phyloP scores from a whole-genome alignment of 2,797 vertebrate genomes.

The Adrianichthys oophorus region DNA sequence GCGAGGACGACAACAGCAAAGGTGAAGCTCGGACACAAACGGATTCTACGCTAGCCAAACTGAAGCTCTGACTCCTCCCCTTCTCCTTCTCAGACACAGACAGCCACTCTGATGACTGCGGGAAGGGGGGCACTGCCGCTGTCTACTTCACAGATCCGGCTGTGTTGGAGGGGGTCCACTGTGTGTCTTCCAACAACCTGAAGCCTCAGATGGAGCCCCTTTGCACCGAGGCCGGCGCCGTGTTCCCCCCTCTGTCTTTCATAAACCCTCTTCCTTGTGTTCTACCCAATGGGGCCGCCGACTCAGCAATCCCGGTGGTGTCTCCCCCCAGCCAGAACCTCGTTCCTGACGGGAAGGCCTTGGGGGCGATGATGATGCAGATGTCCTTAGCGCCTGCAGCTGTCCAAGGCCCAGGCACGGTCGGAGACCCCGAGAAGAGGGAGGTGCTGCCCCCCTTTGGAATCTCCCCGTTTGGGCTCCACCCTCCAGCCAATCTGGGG shows the following conservation, averaged over 20 bases:
- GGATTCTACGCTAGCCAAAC: too few relatives aligned
- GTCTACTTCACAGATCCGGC: slow-evolving; percentile 41
- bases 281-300: slow-evolving; percentile 79
- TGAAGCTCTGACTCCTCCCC: background rate
- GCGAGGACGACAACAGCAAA: slow-evolving; percentile 90
- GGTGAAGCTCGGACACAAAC: slow-evolving; percentile 28
- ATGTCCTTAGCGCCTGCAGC: slow-evolving; percentile 66
- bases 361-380: slow-evolving; percentile 77
- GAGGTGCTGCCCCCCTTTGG: slow-evolving; percentile 82
- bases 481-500: slow-evolving; percentile 66
- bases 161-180: slow-evolving; percentile 19
- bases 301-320: slow-evolving; percentile 70
- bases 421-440: slow-evolving; percentile 77
- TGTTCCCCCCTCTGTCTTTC: slow-evolving; percentile 80
- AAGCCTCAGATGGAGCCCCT: slow-evolving; percentile 33
- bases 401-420: slow-evolving; percentile 65
- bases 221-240: slow-evolving; percentile 62
- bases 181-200: slow-evolving; percentile 30
- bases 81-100: slow-evolving; percentile 80
- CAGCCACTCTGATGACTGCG: slow-evolving; percentile 90
- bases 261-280: slow-evolving; percentile 83
- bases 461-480: slow-evolving; percentile 68
- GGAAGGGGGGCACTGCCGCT: slow-evolving; percentile 36
- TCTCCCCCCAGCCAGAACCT: slow-evolving; percentile 52
- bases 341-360: slow-evolving; percentile 77